Conservation (phyloP, 2,113 vertebrate species). For the Corvus hawaiiensis region DNA sequence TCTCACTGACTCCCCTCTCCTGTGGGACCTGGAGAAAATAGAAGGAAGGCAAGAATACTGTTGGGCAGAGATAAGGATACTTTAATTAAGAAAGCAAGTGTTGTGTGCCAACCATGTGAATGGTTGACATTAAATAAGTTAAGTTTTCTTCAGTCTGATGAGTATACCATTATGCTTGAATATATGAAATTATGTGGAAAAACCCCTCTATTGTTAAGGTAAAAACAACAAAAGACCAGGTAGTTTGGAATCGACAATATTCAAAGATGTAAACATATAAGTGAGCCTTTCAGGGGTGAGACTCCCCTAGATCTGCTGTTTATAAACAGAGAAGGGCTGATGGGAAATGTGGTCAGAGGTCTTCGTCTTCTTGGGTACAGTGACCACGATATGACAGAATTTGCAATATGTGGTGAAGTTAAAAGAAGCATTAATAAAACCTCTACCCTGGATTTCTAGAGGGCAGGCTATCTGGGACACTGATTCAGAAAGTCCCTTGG, state of each 20-base stretch:
- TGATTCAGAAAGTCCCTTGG: neutral
- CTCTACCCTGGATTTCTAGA: neutral
- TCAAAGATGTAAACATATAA: neutral
- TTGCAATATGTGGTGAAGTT: neutral
- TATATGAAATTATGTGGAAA: neutral
- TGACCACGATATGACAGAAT: neutral
- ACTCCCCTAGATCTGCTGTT: neutral
- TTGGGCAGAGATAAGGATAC: neutral
- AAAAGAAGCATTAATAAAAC: neutral
- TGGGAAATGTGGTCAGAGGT: neutral
- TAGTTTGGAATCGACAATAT: neutral
- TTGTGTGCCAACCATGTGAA: neutral
- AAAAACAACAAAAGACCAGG: neutral
- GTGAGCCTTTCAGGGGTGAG: neutral
- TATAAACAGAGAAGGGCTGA: neutral
- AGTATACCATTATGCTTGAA: neutral
- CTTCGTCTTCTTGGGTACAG: neutral
- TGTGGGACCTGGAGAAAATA: neutral
- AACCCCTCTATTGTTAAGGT: fast-evolving
- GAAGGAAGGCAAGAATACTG: neutral
- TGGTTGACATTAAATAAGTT: neutral
- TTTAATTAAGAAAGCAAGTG: neutral
- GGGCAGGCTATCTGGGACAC: fast-evolving
- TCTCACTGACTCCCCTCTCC: neutral
- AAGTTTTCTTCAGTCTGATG: neutral